Conservation (phyloP, 2,888 invertebrate genomes). For the Brachycybe producta region DNA sequence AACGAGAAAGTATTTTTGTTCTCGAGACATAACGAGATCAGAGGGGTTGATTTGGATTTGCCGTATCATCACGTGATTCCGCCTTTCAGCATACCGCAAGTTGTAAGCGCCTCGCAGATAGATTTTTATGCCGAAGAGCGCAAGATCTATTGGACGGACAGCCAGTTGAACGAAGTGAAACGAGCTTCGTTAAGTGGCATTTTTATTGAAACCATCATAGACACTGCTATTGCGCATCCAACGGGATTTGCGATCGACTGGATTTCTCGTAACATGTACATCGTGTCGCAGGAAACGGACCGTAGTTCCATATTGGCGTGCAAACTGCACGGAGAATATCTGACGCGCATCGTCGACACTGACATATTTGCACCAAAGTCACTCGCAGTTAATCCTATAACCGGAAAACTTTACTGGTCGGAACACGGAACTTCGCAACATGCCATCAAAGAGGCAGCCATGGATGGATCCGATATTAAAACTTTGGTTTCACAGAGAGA, state of each 20-base stretch:
- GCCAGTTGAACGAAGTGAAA: slow-evolving; percentile 59
- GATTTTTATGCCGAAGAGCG: slow-evolving; percentile 53
- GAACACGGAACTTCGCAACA: slow-evolving; percentile 38
- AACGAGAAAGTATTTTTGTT: slow-evolving; percentile 69
- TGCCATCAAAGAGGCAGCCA: slow-evolving; percentile 47
- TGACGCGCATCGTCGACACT: slow-evolving; percentile 38
- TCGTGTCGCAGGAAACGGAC: slow-evolving; percentile 45
- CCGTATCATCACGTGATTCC: slow-evolving; percentile 68
- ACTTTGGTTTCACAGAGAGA: slow-evolving; percentile 28
- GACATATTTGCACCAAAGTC: slow-evolving; percentile 35
- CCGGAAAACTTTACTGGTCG: slow-evolving; percentile 45
- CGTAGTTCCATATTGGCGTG: slow-evolving; percentile 50
- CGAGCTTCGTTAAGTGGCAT: slow-evolving; percentile 52
- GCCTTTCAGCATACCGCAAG: slow-evolving; percentile 57
- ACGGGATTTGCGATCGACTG: slow-evolving; percentile 70
- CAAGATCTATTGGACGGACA: slow-evolving; percentile 65
- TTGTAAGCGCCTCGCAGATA: slow-evolving; percentile 54
- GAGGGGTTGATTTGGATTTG: slow-evolving; percentile 64
- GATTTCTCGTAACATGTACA: slow-evolving; percentile 61
- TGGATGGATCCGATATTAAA: slow-evolving; percentile 48
- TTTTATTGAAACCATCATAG: slow-evolving; percentile 55
- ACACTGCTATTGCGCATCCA: slow-evolving; percentile 48
- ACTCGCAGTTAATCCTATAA: slow-evolving; percentile 54
- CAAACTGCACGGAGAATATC: slow-evolving; percentile 57
- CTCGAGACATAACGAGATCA: slow-evolving; percentile 59